These are phyloP conservation scores for Zaprionus ornatus DNA, from an alignment of 1,140 invertebrate genomes.

Conservation along the genomic window DNA sequence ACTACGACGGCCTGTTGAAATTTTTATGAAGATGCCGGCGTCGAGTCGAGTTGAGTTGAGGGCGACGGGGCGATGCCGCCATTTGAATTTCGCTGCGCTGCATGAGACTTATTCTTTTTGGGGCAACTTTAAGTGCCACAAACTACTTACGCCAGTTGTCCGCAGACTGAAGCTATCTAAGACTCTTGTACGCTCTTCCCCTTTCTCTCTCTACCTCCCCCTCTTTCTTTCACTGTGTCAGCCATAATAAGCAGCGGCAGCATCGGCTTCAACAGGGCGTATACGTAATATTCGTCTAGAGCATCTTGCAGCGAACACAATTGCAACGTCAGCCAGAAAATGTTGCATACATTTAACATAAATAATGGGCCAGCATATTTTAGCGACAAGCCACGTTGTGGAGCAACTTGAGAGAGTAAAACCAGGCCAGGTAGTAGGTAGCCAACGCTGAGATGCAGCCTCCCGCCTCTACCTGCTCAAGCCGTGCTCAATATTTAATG, in stretches of 20 bases:
- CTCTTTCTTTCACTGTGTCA: background rate
- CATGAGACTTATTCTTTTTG: constrained; percentile 19
- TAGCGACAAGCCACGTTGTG: constrained; percentile 11
- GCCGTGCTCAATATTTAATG: constrained; percentile 47
- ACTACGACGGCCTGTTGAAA: constrained; percentile 61
- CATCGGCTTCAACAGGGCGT: constrained; percentile 14
- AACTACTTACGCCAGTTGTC: constrained; percentile 25
- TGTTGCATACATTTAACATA: constrained; percentile 63
- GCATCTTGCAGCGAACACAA: background rate
- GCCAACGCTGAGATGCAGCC: background rate
- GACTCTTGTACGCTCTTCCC: constrained; percentile 26
- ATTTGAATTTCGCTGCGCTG: constrained; percentile 38
- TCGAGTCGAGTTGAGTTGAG: background rate
- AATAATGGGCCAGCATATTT: constrained; percentile 57
- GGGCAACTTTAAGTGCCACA: constrained; percentile 41
- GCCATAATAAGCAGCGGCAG: constrained; percentile 25
- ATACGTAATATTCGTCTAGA: constrained; percentile 36
- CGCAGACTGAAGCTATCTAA: constrained; percentile 36
- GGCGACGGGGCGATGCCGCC: background rate
- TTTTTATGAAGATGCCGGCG: constrained; percentile 59
- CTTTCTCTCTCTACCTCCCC: background rate
- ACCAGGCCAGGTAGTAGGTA: background rate
- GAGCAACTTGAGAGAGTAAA: constrained; percentile 20
- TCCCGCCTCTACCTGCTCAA: constrained; percentile 1
- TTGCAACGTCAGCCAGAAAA: constrained; percentile 17